phyloP scores from a whole-genome alignment of 2,888 invertebrate species.

The Alloscopus bannaensis region DNA sequence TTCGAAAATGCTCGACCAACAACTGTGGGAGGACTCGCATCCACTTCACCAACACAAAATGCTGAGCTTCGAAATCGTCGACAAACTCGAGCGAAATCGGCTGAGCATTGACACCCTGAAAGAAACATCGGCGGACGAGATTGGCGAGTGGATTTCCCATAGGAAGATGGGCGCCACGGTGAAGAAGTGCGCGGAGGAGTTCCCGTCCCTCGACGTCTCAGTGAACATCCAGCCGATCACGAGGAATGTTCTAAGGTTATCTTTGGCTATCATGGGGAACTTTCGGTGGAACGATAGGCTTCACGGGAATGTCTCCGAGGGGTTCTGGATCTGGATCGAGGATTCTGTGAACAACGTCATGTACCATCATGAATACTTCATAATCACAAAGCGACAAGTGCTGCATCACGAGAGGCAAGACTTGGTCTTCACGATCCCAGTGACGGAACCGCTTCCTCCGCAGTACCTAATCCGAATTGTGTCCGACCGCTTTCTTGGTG shows the following conservation, averaged over 20 bases:
- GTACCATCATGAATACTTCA: conserved; percentile 96
- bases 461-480: conserved; percentile 93
- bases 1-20: conserved; percentile 94
- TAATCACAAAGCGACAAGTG: conserved; percentile 88
- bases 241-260: conserved; percentile 89
- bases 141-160: conserved; percentile 82
- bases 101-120: conserved; percentile 85
- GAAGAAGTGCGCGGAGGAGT: conserved; percentile 88
- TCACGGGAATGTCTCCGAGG: conserved; percentile 90
- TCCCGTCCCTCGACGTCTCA: conserved; percentile 90
- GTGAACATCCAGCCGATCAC: conserved; percentile 96
- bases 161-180: conserved; percentile 85
- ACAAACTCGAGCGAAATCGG: conserved; percentile 85
- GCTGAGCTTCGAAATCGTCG: conserved; percentile 85
- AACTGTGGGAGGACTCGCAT: conserved; percentile 91
- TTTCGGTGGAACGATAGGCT: conserved; percentile 92
- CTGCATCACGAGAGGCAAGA: conserved; percentile 85
- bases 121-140: conserved; percentile 91
- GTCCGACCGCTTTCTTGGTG: conserved; percentile 89
- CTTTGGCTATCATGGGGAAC: conserved; percentile 85
- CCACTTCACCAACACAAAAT: conserved; percentile 90
- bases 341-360: conserved; percentile 95
- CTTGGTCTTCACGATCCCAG: conserved; percentile 95
- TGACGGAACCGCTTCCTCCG: conserved; percentile 91
- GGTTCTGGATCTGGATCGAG: conserved; percentile 99